Evolutionary conservation across 2,797 vertebrate species (phyloP).

Genomic region (Podargus strigoides): DNA sequence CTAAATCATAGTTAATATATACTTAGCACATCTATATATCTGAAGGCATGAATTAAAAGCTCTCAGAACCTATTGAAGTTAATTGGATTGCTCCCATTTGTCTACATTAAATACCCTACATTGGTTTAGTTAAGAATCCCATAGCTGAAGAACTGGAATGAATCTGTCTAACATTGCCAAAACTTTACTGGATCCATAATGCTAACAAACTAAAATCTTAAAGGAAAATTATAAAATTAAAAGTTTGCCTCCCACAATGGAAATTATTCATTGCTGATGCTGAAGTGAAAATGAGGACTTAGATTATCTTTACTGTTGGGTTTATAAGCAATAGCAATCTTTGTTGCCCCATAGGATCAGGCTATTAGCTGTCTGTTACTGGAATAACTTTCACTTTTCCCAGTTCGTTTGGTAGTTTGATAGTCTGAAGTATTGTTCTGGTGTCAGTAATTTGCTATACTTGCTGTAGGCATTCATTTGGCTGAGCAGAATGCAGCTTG

Average conservation of each 20-base stretch:
- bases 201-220: neutral
- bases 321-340: neutral
- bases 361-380: neutral
- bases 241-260: neutral
- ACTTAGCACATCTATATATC: neutral
- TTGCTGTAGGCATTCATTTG: neutral
- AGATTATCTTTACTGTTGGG: neutral
- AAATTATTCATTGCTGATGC: neutral
- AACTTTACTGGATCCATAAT: neutral
- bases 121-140: constrained; percentile 20
- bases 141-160: neutral
- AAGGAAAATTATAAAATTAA: neutral
- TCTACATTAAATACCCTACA: neutral
- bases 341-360: neutral
- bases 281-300: neutral
- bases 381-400: neutral
- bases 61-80: neutral
- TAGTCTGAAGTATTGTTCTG: neutral
- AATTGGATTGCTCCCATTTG: constrained; percentile 1
- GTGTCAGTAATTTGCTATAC: neutral
- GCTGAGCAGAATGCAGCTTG: neutral
- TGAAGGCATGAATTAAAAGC: constrained; percentile 9
- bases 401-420: neutral
- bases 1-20: neutral
- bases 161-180: neutral